Percentiles rank a stretch among this genome's conserved stretches.
phyloP scores from a whole-genome alignment of 37 sponge, comb jelly and placozoan genomes.

The Dysidea cf. avara region DNA sequence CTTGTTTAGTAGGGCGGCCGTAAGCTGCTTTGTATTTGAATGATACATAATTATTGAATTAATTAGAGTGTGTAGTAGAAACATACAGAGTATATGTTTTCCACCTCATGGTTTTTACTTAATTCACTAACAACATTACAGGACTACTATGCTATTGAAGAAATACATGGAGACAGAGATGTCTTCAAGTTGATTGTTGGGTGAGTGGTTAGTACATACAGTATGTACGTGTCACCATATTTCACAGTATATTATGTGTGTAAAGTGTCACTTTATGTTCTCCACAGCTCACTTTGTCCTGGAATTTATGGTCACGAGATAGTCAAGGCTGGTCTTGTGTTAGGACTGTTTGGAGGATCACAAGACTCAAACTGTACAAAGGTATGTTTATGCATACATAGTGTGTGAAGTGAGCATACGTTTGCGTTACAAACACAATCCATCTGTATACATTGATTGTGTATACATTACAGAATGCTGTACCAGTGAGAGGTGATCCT shows the following conservation, averaged over 20 bases:
- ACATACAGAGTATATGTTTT: too few species aligned
- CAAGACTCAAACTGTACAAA: conserved; percentile 45
- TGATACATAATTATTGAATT: not conserved
- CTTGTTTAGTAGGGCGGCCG: not conserved
- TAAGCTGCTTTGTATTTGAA: conserved; percentile 12
- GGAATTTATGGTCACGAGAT: conserved; percentile 94
- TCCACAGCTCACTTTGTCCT: conserved; percentile 88
- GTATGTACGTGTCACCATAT: not conserved
- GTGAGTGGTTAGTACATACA: conserved; percentile 20
- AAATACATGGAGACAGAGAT: conserved; percentile 72
- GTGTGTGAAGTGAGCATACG: too few species aligned
- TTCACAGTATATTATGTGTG: too few species aligned
- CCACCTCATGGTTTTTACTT: too few species aligned
- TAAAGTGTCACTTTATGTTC: too few species aligned
- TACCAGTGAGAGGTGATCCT: conserved; percentile 87
- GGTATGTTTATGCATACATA: too few species aligned
- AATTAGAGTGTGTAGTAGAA: too few species aligned
- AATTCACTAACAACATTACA: conserved; percentile 4
- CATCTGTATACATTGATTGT: too few species aligned
- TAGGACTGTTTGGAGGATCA: conserved; percentile 91
- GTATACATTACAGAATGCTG: conserved; percentile 65
- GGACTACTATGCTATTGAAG: conserved; percentile 78
- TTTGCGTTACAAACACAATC: too few species aligned
- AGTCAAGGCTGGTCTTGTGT: conserved; percentile 94
- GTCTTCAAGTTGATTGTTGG: conserved; percentile 72